Evolutionary conservation across 2,113 vertebrate genomes (phyloP), one percentile per base, ranked within the genome.

Genomic region (Morone saxatilis): DNA sequence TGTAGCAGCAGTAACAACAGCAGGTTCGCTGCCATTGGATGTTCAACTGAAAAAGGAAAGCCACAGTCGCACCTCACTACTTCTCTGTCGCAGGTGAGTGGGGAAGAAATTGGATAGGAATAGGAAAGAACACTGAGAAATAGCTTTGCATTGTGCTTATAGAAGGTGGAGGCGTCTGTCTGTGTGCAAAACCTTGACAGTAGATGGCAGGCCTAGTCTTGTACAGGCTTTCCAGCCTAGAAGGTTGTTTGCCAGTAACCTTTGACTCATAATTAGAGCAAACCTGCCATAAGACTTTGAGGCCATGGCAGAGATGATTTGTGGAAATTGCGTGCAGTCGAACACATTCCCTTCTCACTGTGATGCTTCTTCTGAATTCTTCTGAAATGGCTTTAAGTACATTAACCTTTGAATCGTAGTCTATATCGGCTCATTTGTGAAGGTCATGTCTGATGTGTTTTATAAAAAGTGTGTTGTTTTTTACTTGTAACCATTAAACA

Each of bases 41-140:
- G 43, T 6, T 36, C 4, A 75, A 45, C 68, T 62, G 59, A n/a
- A 25, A 7, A 17, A 60, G 17, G 45, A 56, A 50, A 10, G 22
- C 48, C 19, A 0, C n/a, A 6, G 50, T 54, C 41, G 66, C 68
- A 54, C 59, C 66, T 75, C 70, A 48, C 61, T 80, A 67, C 71
- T 72, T 31, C 31, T 73, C 7, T 75, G 43, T 48, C 56, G 5
- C 86, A 87, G 89, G 89, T 90, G 70, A 88, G 91, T 76, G 40
- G 20, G 36, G 4, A 13, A 57, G 40, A 25, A 25, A 41, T 59
- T 20, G 10, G 12, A 0, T 1, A 50, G 22, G 20, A 43, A 14
- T 11, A 54, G 10, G 47, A 20, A 25, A 22, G 10, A 17, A 20
- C 3, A 20, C 2, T 4, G 61, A 16, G 48, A 19, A 36, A 50